A percentile compares a stretch with the other conserved stretches of the same genome.
phyloP scores from a whole-genome alignment of 2,888 invertebrate genomes.

The Cantharis lateralis region DNA sequence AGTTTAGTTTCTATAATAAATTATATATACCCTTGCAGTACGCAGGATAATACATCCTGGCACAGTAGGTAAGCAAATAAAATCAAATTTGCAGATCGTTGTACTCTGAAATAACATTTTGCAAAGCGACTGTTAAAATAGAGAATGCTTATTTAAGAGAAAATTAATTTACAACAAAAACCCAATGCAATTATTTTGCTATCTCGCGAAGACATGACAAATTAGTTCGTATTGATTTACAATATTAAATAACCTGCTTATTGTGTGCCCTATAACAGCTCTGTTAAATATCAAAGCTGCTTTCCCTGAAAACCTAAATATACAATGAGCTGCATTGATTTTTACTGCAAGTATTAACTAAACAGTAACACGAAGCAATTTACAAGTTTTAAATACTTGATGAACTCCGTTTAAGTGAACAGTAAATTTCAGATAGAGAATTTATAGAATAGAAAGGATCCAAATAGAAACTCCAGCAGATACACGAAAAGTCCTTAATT shows the following conservation, averaged over 20 bases:
- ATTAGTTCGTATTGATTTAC: neutral
- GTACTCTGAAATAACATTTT: neutral
- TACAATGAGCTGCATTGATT: conserved; percentile 29
- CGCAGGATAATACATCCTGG: too few relatives aligned
- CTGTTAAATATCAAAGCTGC: conserved; percentile 24
- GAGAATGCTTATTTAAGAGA: neutral
- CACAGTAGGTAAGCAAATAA: neutral
- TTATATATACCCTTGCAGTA: too few relatives aligned
- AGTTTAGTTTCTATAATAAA: neutral
- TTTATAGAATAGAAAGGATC: neutral
- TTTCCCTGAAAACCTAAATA: conserved; percentile 25
- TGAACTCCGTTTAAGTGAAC: neutral
- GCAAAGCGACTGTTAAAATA: neutral
- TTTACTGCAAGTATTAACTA: conserved; percentile 24
- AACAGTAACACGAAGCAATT: conserved; percentile 10
- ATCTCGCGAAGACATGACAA: neutral
- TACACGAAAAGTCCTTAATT: neutral
- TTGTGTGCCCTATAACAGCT: neutral
- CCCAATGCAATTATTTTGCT: neutral
- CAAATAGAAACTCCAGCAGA: neutral
- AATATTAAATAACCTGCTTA: neutral
- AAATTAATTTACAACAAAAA: neutral
- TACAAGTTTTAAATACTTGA: neutral
- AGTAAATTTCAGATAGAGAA: neutral
- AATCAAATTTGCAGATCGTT: neutral